Base-by-base conservation (phyloP, 2,797 vertebrate species). In the Morus bassanus region DNA sequence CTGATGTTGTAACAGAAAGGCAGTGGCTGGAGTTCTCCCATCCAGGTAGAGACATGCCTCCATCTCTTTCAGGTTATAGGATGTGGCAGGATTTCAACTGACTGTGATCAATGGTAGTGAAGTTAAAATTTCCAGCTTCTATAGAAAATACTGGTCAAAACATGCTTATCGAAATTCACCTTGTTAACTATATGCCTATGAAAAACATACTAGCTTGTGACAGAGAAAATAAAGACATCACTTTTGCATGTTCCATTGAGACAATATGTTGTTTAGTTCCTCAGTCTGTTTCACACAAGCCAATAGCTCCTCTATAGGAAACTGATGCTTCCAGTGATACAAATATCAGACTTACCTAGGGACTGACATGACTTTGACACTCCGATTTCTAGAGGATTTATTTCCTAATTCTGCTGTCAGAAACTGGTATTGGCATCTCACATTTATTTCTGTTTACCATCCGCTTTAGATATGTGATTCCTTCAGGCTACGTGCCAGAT, bases 401-500 rank as follows among this genome's bases (percentile, higher is more conserved):
- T 87, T 91, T 85, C 65, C 23, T 74, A 61, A 85, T 28, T 43
- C 43, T 60, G 51, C 39, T 84, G 37, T 61, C 48, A 91, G 78
- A 88, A 91, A 79, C 14, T 51, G 51, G 33, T 68, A 54, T 11
- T 77, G 61, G 17, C 27, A 70, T 60, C 81, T 83, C 51, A 81
- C 0, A 0, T 51, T 88, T 85, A 76, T 27, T 53, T 83, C 77
- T 80, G 46, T 54, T 87, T 81, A 68, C 50, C 27, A 21, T 50
- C 19, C 35, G 1, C 30, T 91, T 91, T 59, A 65, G 43, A 83
- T 76, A 87, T 85, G 41, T 81, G 54, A 78, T 78, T 67, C 65
- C 69, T 93, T 89, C 83, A 93, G 80, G 86, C 76, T 94, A 41
- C 25, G 9, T 69, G 85, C 50, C 93, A 95, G 82, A 89, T 91